Conservation (phyloP, 92 coral and sea anemone species). For the Pocillopora meandrina region DNA sequence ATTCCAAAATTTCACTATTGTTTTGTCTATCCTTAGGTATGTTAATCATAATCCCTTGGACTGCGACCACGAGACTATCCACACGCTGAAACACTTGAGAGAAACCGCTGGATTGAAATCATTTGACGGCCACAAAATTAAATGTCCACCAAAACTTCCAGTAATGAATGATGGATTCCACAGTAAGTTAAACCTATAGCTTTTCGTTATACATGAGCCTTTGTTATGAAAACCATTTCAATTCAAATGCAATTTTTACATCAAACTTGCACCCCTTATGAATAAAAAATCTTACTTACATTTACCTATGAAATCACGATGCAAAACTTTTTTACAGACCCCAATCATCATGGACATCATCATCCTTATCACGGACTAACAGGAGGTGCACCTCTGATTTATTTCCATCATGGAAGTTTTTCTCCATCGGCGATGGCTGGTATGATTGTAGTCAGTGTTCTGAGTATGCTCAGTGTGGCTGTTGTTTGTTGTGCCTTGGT, state of each 20-base stretch:
- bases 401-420: neutral
- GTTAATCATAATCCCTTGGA: conserved; percentile 33
- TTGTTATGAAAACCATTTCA: too few species aligned
- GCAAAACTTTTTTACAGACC: neutral
- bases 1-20: neutral
- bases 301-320: too few species aligned
- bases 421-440: neutral
- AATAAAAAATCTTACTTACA: too few species aligned
- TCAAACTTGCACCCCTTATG: too few species aligned
- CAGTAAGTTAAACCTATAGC: neutral
- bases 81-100: neutral
- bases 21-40: conserved; percentile 10
- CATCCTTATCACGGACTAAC: neutral
- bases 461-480: neutral
- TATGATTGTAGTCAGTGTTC: neutral
- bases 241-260: too few species aligned
- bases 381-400: neutral
- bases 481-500: neutral
- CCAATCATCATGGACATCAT: neutral
- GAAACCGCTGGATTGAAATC: conserved; percentile 12
- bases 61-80: conserved; percentile 12
- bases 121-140: conserved; percentile 39
- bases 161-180: neutral
- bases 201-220: neutral
- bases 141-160: conserved; percentile 12